Evolutionary conservation across 1,140 invertebrate genomes (phyloP).

Genomic region (Drosophila bocki): DNA sequence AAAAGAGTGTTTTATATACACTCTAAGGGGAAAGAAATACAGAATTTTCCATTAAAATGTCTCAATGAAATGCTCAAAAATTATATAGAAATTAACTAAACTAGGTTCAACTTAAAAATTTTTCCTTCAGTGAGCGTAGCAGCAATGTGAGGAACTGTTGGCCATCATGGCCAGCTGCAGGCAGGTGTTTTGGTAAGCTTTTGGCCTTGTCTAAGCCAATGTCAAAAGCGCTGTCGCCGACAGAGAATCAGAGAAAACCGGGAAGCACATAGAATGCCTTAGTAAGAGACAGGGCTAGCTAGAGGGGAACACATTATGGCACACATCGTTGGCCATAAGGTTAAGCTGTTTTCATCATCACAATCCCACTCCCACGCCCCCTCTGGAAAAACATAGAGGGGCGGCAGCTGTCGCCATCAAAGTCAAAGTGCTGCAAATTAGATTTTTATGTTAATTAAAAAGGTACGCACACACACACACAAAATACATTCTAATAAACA

Average conservation of each 20-base stretch:
- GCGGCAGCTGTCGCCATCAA: slow-evolving; percentile 40
- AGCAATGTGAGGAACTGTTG: slow-evolving; percentile 36
- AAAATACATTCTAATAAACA: slow-evolving; percentile 18
- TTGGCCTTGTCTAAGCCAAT: slow-evolving; percentile 75
- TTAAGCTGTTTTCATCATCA: slow-evolving; percentile 79
- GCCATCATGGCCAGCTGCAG: slow-evolving; percentile 60
- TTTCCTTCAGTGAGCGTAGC: slow-evolving; percentile 1
- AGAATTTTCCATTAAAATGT: not conserved
- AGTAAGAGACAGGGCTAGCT: not conserved
- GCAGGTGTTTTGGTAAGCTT: slow-evolving; percentile 68
- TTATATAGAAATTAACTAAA: too few species aligned
- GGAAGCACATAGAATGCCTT: slow-evolving; percentile 1
- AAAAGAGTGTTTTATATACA: not conserved
- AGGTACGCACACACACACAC: slow-evolving; percentile 57
- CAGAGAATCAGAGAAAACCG: slow-evolving; percentile 15
- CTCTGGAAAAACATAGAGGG: not conserved
- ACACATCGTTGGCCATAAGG: slow-evolving; percentile 82
- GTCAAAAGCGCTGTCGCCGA: slow-evolving; percentile 60
- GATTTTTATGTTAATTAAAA: slow-evolving; percentile 84
- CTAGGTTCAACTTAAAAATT: too few species aligned
- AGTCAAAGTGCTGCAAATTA: slow-evolving; percentile 76
- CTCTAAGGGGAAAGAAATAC: not conserved
- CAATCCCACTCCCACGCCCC: slow-evolving; percentile 6
- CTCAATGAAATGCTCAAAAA: not conserved
- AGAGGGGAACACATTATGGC: slow-evolving; percentile 54